A percentile compares a stretch with the other conserved stretches of the same genome.
These are phyloP conservation scores for Dendronephthya gigantea DNA, from an alignment of 64 coral and sea anemone genomes.

Conservation along the genomic window DNA sequence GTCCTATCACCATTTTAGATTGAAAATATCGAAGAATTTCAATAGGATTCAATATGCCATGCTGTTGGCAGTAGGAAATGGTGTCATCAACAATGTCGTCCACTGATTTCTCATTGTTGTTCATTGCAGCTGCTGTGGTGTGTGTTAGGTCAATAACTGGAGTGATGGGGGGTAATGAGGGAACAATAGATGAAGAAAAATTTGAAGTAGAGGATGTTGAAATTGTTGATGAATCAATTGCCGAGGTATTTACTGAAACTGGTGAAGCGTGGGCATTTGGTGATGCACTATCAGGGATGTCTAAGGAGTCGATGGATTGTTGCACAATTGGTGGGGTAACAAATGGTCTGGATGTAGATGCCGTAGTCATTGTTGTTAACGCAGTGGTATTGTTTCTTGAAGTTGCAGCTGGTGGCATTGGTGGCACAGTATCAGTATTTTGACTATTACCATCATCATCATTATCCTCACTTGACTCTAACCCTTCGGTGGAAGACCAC, in stretches of 20 bases:
- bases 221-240: too few species aligned
- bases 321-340: not conserved
- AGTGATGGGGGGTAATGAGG: not conserved
- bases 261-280: not conserved
- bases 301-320: not conserved
- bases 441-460: too few species aligned
- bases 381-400: too few species aligned
- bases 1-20: constrained; percentile 18
- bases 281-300: not conserved
- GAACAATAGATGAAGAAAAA: not conserved
- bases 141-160: not conserved
- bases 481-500: constrained; percentile 4
- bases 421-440: not conserved
- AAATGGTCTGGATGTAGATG: too few species aligned
- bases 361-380: too few species aligned
- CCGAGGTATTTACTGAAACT: not conserved
- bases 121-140: not conserved
- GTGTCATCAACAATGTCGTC: not conserved
- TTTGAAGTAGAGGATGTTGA: too few species aligned
- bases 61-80: not conserved
- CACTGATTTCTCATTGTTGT: not conserved
- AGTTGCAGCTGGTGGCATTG: not conserved
- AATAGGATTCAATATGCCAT: not conserved
- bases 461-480: constrained; percentile 22
- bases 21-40: not conserved